Conservation (phyloP, 2,797 vertebrate genomes). For the Champsocephalus gunnari region DNA sequence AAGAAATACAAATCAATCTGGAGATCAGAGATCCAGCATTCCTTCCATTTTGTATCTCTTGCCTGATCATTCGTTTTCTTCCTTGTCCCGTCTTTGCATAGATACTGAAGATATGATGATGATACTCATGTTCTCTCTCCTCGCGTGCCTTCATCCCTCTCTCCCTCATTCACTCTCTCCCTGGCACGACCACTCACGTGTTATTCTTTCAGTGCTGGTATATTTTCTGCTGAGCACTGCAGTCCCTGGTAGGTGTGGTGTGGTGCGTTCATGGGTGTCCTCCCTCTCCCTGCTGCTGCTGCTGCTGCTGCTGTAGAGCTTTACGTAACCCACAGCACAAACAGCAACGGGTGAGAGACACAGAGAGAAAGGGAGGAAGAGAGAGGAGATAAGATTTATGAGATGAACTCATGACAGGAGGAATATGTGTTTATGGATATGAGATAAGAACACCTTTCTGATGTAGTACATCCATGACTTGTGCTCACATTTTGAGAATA, state of each 20-base stretch:
- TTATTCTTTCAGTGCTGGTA: conserved; percentile 35
- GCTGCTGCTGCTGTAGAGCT: conserved; percentile 61
- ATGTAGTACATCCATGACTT: background rate
- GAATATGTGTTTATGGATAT: conserved; percentile 39
- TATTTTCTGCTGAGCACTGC: conserved; percentile 80
- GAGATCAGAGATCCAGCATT: background rate
- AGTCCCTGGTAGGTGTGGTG: conserved; percentile 78
- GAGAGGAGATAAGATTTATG: conserved; percentile 9
- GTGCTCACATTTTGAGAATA: background rate
- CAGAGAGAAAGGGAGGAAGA: conserved; percentile 6
- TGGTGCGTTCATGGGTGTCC: conserved; percentile 69
- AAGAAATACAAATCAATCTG: background rate
- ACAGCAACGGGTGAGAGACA: conserved; percentile 40
- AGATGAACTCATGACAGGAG: conserved; percentile 39
- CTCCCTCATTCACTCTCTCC: conserved; percentile 11
- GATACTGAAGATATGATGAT: background rate
- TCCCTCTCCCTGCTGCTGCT: conserved; percentile 46
- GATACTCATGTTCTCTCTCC: background rate
- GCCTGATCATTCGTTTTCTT: background rate
- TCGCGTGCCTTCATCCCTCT: conserved; percentile 24
- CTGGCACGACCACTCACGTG: conserved; percentile 27
- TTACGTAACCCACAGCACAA: conserved; percentile 70
- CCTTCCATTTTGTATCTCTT: background rate
- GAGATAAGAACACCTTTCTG: conserved; percentile 20
- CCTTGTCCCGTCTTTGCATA: background rate